Evolutionary conservation across 2,888 invertebrate species (phyloP).

Genomic region (Tetrapedia diversipes): DNA sequence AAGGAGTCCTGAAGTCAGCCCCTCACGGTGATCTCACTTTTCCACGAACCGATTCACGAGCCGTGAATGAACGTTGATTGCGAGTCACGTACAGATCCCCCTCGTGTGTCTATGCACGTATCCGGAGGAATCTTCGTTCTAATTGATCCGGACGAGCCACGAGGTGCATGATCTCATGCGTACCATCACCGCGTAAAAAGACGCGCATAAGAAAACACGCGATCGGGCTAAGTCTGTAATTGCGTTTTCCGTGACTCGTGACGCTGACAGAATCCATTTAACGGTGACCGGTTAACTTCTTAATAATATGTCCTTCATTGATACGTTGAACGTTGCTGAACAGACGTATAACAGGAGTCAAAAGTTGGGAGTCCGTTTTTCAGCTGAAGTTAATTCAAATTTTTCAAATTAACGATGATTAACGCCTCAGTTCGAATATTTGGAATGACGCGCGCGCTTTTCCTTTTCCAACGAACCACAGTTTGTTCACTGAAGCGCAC

Average conservation of each 20-base stretch:
- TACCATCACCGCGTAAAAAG: conserved; percentile 22
- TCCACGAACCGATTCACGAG: conserved; percentile 49
- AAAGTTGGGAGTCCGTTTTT: too few species aligned
- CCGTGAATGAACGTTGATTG: conserved; percentile 66
- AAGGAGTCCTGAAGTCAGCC: conserved; percentile 20
- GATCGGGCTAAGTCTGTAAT: conserved; percentile 23
- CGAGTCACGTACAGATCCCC: conserved; percentile 19
- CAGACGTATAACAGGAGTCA: too few species aligned
- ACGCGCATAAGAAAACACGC: conserved; percentile 15
- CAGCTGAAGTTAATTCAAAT: too few species aligned
- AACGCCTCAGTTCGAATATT: too few species aligned
- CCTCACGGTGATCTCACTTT: conserved; percentile 62
- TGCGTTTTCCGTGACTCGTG: conserved; percentile 7
- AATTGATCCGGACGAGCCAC: conserved; percentile 58
- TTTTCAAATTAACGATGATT: too few species aligned
- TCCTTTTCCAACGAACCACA: too few species aligned
- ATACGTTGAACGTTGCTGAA: conserved; percentile 1
- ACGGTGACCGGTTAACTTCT: not conserved
- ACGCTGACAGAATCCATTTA: not conserved
- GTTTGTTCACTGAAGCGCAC: too few species aligned
- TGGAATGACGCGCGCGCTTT: too few species aligned
- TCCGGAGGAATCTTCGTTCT: conserved; percentile 57
- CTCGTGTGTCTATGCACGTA: not conserved
- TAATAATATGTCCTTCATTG: conserved; percentile 23
- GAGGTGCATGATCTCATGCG: conserved; percentile 69